Evolutionary conservation across 1,140 invertebrate genomes (phyloP).

Genomic region (Drosophila nikananu): DNA sequence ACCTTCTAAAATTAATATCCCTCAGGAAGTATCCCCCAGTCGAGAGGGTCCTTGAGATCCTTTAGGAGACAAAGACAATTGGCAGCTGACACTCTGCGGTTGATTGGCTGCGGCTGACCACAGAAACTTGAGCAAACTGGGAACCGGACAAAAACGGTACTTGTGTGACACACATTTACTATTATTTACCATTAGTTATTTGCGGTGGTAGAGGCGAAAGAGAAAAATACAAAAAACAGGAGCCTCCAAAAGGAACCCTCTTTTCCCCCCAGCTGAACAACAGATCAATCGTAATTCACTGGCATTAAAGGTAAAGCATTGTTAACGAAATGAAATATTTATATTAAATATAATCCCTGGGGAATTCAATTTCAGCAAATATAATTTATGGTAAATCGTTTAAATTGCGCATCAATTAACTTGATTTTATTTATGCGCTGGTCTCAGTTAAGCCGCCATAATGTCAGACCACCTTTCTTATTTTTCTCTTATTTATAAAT

Average conservation of each 20-base stretch:
- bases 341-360: conserved; percentile 3
- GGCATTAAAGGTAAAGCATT: background rate
- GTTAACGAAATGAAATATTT: conserved; percentile 5
- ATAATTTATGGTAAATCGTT: conserved; percentile 21
- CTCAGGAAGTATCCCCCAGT: background rate
- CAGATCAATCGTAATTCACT: conserved; percentile 11
- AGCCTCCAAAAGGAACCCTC: background rate
- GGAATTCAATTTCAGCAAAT: conserved; percentile 17
- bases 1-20: background rate
- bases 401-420: conserved; percentile 19
- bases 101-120: conserved; percentile 43
- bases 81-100: conserved; percentile 37
- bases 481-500: background rate
- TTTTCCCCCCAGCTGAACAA: background rate
- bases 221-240: background rate
- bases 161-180: conserved; percentile 15
- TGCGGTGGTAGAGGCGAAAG: background rate
- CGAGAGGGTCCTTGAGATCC: conserved; percentile 2
- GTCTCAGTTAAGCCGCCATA: conserved; percentile 3
- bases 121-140: conserved; percentile 31
- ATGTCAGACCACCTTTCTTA: background rate
- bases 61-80: conserved; percentile 23
- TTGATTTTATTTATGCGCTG: conserved; percentile 13
- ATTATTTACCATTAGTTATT: conserved; percentile 32
- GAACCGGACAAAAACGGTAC: background rate